Conservation (phyloP, 1,140 invertebrate genomes). For the Micrasema minimum region DNA sequence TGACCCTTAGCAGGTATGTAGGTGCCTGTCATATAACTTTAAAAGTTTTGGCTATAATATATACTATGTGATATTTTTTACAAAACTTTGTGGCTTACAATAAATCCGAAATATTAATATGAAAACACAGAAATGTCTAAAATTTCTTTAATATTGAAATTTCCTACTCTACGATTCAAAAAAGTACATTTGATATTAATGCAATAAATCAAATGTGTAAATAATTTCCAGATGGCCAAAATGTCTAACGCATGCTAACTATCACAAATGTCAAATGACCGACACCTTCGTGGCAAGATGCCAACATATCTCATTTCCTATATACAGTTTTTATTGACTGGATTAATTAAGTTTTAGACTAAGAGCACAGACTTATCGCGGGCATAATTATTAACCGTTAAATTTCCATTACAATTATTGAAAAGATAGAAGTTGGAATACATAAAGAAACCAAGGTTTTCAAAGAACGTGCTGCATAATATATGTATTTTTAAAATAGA, state of each 20-base stretch:
- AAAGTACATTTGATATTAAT: too few relatives aligned
- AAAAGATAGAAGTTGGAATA: too few relatives aligned
- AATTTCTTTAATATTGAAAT: too few relatives aligned
- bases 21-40: too few relatives aligned
- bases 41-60: too few relatives aligned
- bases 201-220: background rate
- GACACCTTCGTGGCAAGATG: background rate
- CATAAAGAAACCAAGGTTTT: too few relatives aligned
- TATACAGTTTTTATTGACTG: background rate
- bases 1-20: too few relatives aligned
- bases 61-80: too few relatives aligned
- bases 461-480: background rate
- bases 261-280: conserved; percentile 15
- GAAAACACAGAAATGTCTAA: too few relatives aligned
- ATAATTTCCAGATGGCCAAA: conserved; percentile 7
- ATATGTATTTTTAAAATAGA: conserved; percentile 21
- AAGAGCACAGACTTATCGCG: conserved; percentile 1
- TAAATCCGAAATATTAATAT: too few relatives aligned
- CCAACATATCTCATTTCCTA: conserved; percentile 6
- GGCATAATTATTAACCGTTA: background rate
- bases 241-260: background rate
- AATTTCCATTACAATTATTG: conserved; percentile 6
- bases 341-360: background rate
- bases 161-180: too few relatives aligned
- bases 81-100: too few relatives aligned